These are phyloP conservation scores for Ylistrum balloti DNA, from an alignment of 1,140 invertebrate genomes.

Conservation along the genomic window DNA sequence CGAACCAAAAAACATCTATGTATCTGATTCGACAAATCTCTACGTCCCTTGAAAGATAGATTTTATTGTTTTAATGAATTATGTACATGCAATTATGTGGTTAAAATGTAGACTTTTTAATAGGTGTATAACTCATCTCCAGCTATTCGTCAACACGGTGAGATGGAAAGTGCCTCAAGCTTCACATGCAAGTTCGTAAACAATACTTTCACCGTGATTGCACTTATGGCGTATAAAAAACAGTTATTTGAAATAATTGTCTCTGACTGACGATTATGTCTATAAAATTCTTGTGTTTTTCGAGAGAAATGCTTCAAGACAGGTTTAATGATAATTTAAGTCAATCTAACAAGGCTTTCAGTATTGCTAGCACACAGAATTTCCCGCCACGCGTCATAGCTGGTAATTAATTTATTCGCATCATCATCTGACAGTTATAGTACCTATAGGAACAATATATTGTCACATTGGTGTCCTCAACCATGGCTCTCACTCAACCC, in stretches of 20 bases:
- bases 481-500: background rate
- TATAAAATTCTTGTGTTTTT: too few relatives aligned
- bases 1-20: too few relatives aligned
- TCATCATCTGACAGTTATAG: conserved; percentile 30
- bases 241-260: too few relatives aligned
- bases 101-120: background rate
- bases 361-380: background rate
- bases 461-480: background rate
- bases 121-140: background rate
- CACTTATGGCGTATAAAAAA: too few relatives aligned
- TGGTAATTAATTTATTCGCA: conserved; percentile 29
- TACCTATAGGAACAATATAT: background rate
- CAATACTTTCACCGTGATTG: too few relatives aligned
- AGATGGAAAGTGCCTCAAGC: background rate
- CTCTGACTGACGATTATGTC: too few relatives aligned
- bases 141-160: background rate
- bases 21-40: background rate
- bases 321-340: too few relatives aligned
- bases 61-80: conserved; percentile 37
- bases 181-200: background rate
- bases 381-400: conserved; percentile 30
- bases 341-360: background rate
- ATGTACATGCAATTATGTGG: background rate
- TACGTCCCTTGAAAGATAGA: background rate
- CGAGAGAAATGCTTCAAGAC: too few relatives aligned